phyloP scores from a whole-genome alignment of 2,888 invertebrate species.

The Coelinius sp. region DNA sequence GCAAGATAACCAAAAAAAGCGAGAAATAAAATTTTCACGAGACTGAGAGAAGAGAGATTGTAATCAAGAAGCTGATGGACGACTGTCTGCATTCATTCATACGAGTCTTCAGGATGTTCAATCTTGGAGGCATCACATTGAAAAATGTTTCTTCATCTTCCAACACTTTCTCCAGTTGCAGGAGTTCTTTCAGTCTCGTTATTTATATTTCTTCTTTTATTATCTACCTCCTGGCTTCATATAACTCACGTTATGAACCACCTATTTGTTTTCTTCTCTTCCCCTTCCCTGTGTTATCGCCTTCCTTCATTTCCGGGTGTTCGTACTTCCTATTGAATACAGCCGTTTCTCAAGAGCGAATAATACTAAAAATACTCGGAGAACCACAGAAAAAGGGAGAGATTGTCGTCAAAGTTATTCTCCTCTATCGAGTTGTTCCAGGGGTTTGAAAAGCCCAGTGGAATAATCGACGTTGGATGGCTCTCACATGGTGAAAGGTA shows the following conservation, averaged over 20 bases:
- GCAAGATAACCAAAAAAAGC: not conserved
- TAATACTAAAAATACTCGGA: not conserved
- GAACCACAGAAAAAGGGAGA: not conserved
- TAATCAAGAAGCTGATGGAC: conserved; percentile 17
- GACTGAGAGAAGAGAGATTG: conserved; percentile 26
- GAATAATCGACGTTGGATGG: not conserved
- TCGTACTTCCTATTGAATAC: no score
- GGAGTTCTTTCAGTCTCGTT: conserved; percentile 16
- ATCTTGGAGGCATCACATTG: conserved; percentile 32
- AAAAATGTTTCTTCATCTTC: conserved; percentile 24
- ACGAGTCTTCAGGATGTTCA: conserved; percentile 28
- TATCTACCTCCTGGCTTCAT: conserved; percentile 11
- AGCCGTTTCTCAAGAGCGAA: not conserved
- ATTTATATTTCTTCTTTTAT: conserved; percentile 16
- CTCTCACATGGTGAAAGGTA: not conserved
- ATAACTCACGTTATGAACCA: conserved; percentile 10
- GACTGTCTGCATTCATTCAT: conserved; percentile 23
- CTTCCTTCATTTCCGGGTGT: no score
- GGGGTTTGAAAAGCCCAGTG: not conserved
- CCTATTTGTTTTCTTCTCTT: no score
- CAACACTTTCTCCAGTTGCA: conserved; percentile 6
- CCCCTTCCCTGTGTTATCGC: no score
- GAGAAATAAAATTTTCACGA: conserved; percentile 1
- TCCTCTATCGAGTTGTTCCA: not conserved
- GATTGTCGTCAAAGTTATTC: conserved; percentile 23